phyloP scores from a whole-genome alignment of 64 coral and sea anemone species.

The Trachythela sp. region DNA sequence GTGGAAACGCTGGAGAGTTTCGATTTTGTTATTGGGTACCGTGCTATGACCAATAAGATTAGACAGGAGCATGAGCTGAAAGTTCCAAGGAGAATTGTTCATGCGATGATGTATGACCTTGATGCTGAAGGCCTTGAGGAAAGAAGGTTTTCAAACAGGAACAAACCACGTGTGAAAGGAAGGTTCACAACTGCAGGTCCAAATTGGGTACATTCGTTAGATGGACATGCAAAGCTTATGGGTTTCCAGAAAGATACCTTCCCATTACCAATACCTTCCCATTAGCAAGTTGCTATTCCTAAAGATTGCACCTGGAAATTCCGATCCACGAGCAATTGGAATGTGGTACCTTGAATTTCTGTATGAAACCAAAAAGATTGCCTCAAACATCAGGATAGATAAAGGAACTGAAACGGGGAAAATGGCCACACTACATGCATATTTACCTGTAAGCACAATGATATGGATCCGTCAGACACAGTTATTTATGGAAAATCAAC shows the following conservation, averaged over 20 bases:
- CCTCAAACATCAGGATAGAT: not conserved
- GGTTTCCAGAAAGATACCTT: not conserved
- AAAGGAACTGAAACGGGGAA: not conserved
- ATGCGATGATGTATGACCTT: conserved; percentile 13
- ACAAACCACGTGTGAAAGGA: not conserved
- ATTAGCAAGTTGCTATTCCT: conserved; percentile 8
- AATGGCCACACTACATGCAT: not conserved
- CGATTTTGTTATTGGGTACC: no score
- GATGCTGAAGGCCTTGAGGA: not conserved
- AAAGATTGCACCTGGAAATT: not conserved
- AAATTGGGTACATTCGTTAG: not conserved
- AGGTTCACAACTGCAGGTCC: not conserved
- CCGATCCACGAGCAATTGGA: not conserved
- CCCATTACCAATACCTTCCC: not conserved
- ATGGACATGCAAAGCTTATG: not conserved
- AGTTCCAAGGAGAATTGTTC: not conserved
- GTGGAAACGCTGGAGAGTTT: no score
- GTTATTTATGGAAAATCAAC: conserved; percentile 15
- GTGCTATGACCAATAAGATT: conserved; percentile 13
- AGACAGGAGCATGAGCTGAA: not conserved
- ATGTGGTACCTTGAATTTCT: conserved; percentile 6
- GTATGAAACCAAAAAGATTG: not conserved
- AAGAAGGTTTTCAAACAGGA: not conserved
- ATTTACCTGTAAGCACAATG: not conserved
- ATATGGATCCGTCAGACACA: not conserved